Base-by-base conservation (phyloP, 2,888 invertebrate genomes). In the Conus canariensis region DNA sequence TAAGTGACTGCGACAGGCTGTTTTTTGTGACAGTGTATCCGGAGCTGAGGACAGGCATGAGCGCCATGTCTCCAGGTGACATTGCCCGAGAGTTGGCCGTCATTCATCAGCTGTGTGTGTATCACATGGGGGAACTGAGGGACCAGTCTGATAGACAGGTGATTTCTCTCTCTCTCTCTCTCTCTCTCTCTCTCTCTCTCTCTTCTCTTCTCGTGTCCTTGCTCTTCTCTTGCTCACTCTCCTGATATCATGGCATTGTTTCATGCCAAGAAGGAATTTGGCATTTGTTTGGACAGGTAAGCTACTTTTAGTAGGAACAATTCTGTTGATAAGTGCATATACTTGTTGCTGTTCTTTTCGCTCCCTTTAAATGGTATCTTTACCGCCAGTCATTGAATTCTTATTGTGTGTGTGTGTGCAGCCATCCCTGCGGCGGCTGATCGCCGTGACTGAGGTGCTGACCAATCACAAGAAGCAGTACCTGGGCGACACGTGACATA, bases 401-500 rank as follows among this genome's bases (percentile, higher is more conserved):
- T 30, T 30, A 30, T 30, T 30, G 22, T 77, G 30, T 77, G 14
- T 77, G 77, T 77, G 25, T 25, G 77, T 77, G 80, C 96, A 98
- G 97, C 97, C 98, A 86, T 98, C 98, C 92, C 97, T 99, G 95
- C 98, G 98, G 96, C 99, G 98, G 96, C 97, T 99, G 96, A 98
- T 99, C 93, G 99, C 99, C 12, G 99, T 99, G 92, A 99, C 99
- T 22, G 99, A 99, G 96, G 99, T 99, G 98, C 97, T 99, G 95
- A 98, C 98, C 95, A 99, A 99, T 97, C 99, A 99, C 97, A 99
- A 99, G 97, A 98, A 98, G 96, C 98, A 98, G 96, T 99, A 99
- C 97, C 97, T 98, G 96, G 91, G 92, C n/a, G 91, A 92, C 77
- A 91, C 92, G 82, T 92, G 92, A 92, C 92, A 89, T 30, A 82